Conservation (phyloP, 2,888 invertebrate genomes). For the Heliconius ethilla region DNA sequence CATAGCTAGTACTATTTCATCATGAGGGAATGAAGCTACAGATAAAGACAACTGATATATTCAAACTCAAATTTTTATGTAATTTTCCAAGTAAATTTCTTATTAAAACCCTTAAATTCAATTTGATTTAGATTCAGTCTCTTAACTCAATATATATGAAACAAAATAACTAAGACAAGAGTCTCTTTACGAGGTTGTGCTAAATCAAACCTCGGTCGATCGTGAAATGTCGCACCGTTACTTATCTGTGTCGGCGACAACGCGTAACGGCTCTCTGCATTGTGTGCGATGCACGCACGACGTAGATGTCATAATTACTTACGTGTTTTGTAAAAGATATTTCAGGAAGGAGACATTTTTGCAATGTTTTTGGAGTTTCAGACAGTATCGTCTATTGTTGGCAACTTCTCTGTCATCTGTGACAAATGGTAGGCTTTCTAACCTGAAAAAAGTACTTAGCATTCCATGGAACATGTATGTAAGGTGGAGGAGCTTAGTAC, state of each 20-base stretch:
- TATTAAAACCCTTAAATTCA: background rate
- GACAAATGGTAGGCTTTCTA: background rate
- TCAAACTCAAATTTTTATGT: background rate
- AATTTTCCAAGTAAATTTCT: background rate
- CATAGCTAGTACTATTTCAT: background rate
- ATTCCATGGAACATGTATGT: background rate
- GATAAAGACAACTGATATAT: too few species aligned
- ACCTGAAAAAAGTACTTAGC: background rate
- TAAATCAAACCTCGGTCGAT: constrained; percentile 45
- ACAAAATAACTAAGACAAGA: constrained; percentile 1
- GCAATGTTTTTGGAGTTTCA: background rate
- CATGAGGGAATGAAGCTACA: too few species aligned
- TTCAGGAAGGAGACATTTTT: background rate
- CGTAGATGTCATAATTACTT: constrained; percentile 35
- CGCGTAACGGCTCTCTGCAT: constrained; percentile 58
- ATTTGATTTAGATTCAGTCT: background rate
- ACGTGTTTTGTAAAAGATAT: constrained; percentile 24
- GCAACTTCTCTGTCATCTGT: background rate
- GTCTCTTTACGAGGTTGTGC: constrained; percentile 27
- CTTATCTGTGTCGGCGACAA: constrained; percentile 49
- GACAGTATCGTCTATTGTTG: background rate
- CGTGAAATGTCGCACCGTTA: constrained; percentile 73
- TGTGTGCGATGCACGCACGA: constrained; percentile 51
- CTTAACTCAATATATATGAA: background rate
- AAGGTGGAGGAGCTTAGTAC: too few species aligned